Evolutionary conservation across 2,888 invertebrate genomes (phyloP).

Genomic region (Syritta pipiens): DNA sequence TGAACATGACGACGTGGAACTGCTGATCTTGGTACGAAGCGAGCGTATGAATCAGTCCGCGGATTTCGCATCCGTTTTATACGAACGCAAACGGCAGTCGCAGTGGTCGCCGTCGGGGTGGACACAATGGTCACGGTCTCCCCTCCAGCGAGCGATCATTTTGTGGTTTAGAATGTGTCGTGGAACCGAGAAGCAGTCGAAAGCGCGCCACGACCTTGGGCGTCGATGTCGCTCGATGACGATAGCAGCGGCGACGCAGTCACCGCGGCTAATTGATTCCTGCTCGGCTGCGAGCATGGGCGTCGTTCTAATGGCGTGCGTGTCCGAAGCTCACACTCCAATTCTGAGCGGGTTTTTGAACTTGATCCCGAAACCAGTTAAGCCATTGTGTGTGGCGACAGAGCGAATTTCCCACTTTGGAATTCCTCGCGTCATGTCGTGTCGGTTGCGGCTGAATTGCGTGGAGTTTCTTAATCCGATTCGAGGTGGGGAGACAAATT

Average conservation of each 20-base stretch:
- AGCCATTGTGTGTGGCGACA: conserved; percentile 5
- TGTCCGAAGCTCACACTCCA: conserved; percentile 2
- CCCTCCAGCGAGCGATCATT: background rate
- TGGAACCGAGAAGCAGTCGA: conserved; percentile 14
- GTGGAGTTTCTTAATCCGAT: conserved; percentile 48
- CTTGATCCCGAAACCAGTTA: conserved; percentile 60
- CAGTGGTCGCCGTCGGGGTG: conserved; percentile 41
- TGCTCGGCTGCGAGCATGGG: conserved; percentile 31
- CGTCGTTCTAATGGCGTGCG: conserved; percentile 16
- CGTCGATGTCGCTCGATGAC: background rate
- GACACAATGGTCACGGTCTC: conserved; percentile 2
- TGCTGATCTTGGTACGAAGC: too few species aligned
- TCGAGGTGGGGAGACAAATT: conserved; percentile 16
- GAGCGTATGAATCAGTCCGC: conserved; percentile 45
- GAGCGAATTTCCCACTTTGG: background rate
- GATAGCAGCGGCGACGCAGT: background rate
- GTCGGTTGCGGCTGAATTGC: too few species aligned
- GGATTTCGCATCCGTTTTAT: conserved; percentile 46
- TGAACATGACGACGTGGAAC: too few species aligned
- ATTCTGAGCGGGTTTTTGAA: conserved; percentile 47
- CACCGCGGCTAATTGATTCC: conserved; percentile 31
- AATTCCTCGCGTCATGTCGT: background rate
- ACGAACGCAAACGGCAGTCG: conserved; percentile 23
- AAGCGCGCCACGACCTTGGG: conserved; percentile 31
- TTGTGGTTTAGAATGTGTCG: conserved; percentile 59